Conservation (phyloP, 2,113 vertebrate species). For the Cinclus cinclus region DNA sequence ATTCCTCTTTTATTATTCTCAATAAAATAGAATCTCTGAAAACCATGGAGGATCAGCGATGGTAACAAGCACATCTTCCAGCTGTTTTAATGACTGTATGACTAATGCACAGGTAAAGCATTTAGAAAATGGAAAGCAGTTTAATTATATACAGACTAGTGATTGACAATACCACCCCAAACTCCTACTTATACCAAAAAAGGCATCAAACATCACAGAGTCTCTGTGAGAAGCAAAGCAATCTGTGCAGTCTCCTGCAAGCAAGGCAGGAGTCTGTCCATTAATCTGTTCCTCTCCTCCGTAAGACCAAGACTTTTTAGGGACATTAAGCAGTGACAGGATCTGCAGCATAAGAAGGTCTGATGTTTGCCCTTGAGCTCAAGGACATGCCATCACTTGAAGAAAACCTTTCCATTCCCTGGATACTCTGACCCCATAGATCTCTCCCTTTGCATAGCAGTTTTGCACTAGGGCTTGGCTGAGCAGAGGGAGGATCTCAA, state of each 20-base stretch:
- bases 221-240: neutral
- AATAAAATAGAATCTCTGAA: slow-evolving; percentile 44
- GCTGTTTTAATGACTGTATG: neutral
- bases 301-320: neutral
- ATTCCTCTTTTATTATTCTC: slow-evolving; percentile 68
- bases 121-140: neutral
- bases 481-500: neutral
- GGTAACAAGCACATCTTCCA: slow-evolving; percentile 26
- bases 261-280: neutral
- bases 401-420: neutral
- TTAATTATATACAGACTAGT: slow-evolving; percentile 12
- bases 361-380: neutral
- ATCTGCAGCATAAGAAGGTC: neutral
- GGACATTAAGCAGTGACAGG: neutral
- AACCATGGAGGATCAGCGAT: slow-evolving; percentile 28
- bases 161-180: neutral
- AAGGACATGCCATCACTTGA: neutral
- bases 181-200: slow-evolving; percentile 45
- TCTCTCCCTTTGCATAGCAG: neutral
- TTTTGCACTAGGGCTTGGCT: neutral
- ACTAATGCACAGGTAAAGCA: slow-evolving; percentile 32
- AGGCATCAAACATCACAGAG: neutral
- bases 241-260: neutral
- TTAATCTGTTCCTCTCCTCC: neutral
- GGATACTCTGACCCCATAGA: neutral